These are phyloP conservation scores for Encarsia formosa DNA, from an alignment of 2,888 invertebrate genomes.

Conservation along the genomic window DNA sequence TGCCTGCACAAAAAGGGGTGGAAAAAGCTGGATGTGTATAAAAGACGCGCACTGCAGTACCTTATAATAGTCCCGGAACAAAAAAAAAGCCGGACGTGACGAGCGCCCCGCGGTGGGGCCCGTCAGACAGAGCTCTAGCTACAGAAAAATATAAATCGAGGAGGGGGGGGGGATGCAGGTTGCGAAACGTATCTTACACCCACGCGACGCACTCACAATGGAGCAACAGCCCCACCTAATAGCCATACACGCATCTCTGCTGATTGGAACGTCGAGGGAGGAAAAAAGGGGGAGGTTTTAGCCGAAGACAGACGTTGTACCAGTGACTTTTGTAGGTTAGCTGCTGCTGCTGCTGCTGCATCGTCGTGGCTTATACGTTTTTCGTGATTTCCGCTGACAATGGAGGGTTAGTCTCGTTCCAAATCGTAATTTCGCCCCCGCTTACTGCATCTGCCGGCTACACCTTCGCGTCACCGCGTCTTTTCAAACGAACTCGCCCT, in stretches of 20 bases:
- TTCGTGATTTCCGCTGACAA: constrained; percentile 15
- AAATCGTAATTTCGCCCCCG: constrained; percentile 7
- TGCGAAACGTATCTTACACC: constrained; percentile 38
- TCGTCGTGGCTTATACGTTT: too few relatives aligned
- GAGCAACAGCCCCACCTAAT: constrained; percentile 48
- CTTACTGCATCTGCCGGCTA: constrained; percentile 14
- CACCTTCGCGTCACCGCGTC: constrained; percentile 7
- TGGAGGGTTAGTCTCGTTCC: constrained; percentile 2
- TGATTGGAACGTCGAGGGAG: constrained; percentile 43
- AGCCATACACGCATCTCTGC: constrained; percentile 46
- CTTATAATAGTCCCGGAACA: constrained; percentile 26
- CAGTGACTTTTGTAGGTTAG: constrained; percentile 23
- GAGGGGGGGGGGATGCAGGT: constrained; percentile 7
- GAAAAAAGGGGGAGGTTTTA: constrained; percentile 9
- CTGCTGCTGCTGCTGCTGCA: too few relatives aligned
- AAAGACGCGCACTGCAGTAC: too few relatives aligned
- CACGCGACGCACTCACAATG: too few relatives aligned
- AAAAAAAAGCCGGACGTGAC: constrained; percentile 43
- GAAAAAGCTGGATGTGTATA: too few relatives aligned
- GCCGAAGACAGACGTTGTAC: constrained; percentile 2
- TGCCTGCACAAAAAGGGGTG: too few relatives aligned
- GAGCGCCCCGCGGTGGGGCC: constrained; percentile 38
- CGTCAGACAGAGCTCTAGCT: not conserved
- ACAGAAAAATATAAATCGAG: not conserved
- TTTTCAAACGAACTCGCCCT: not conserved